Evolutionary conservation across 2,888 invertebrate species (phyloP), one percentile per base, ranked within the genome.

Genomic region (Eupithecia vulgata): DNA sequence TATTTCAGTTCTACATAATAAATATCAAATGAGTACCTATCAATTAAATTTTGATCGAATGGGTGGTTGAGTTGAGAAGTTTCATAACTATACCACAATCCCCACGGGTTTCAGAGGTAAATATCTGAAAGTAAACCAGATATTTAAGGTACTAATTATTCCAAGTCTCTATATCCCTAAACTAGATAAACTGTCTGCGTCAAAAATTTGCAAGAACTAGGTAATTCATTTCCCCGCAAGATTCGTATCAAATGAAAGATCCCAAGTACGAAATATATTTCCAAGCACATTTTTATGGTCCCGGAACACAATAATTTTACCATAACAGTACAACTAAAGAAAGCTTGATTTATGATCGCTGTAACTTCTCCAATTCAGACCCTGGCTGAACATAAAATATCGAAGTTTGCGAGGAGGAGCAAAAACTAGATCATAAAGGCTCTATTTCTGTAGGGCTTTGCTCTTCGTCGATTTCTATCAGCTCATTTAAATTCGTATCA

Each of bases 281-380:
- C 35, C 21, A 64, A 70, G 70, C 67, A 64, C 72, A 70, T 70
- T 72, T 71, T 75, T 68, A 73, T 67, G 70, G 59, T 68, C 72
- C 70, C 70, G 70, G 72, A 70, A 75, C 72, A 68, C 61, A 75
- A 75, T 75, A 70, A 72, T 71, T 72, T 68, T 68, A 68, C 72
- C 72, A 75, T 75, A 70, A 75, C 70, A 72, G 70, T 66, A 75
- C 75, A 72, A 72, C 72, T 71, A 72, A 75, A 75, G 70, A 75
- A 72, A 66, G 61, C 66, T 68, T 75, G 68, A 73, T 75, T 75
- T 75, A 75, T 35, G 72, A 68, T 48, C 15, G 68, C 61, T n/a
- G 68, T 75, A 75, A 75, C 72, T 75, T 64, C 62, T 67, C 62
- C 67, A 37, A 67, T 70, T 72, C 65, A 70, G 70, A 65, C 70